These are phyloP conservation scores for Chitala chitala DNA, from an alignment of 2,113 vertebrate species.

Conservation along the genomic window DNA sequence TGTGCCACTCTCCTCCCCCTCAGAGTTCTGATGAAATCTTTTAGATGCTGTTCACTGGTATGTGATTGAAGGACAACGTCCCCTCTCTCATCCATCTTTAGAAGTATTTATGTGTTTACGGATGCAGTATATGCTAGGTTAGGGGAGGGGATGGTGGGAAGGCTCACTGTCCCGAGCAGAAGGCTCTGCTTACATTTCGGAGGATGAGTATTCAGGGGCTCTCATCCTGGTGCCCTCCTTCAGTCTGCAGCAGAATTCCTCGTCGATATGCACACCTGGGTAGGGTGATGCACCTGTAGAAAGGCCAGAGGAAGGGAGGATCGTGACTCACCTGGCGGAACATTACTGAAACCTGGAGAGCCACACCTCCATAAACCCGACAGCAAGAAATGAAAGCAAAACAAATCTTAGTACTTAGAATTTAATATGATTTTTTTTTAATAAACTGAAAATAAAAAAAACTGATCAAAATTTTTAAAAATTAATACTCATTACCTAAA, in stretches of 20 bases:
- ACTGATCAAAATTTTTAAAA: no score
- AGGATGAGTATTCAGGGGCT: conserved; percentile 82
- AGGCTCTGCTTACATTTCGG: conserved; percentile 76
- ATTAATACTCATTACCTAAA: no score
- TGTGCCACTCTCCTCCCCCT: background rate
- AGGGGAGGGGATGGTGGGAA: background rate
- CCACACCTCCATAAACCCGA: background rate
- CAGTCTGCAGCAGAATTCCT: conserved; percentile 84
- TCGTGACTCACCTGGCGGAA: conserved; percentile 22
- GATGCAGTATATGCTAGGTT: background rate
- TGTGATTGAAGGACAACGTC: conserved; percentile 2
- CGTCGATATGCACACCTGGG: conserved; percentile 86
- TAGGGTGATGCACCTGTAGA: conserved; percentile 90
- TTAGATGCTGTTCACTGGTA: conserved; percentile 1
- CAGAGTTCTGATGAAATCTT: background rate
- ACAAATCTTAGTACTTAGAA: no score
- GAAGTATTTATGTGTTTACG: background rate
- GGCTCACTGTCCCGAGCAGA: background rate
- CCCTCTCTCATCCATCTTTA: background rate
- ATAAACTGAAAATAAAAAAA: no score
- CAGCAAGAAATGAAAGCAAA: background rate
- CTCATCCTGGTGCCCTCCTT: conserved; percentile 90
- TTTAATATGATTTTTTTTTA: no score
- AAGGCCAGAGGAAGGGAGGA: conserved; percentile 15
- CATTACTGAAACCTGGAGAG: background rate